These are phyloP conservation scores for Drosophila nr. fundita DNA, from an alignment of 2,888 invertebrate species.

Conservation along the genomic window DNA sequence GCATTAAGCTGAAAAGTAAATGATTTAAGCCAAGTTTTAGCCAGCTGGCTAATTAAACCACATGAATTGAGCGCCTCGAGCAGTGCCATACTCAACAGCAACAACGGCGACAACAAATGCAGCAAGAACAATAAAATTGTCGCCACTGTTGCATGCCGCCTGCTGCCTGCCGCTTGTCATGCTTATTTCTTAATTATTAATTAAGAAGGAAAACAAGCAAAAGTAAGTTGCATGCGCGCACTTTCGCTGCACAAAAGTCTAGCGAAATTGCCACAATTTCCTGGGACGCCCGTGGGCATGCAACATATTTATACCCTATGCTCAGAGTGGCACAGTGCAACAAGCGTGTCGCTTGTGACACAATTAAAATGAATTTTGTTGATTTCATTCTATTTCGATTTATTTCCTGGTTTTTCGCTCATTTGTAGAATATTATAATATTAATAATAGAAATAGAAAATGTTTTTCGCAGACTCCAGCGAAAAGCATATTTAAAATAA, in stretches of 20 bases:
- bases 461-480: no score
- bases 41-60: slow-evolving; percentile 67
- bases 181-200: slow-evolving; percentile 79
- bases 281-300: slow-evolving; percentile 64
- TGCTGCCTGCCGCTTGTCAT: slow-evolving; percentile 49
- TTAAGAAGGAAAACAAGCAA: slow-evolving; percentile 78
- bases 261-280: slow-evolving; percentile 74
- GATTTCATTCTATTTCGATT: not conserved
- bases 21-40: slow-evolving; percentile 52
- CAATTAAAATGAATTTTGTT: not conserved
- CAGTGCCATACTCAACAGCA: slow-evolving; percentile 60
- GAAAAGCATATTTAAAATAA: not conserved
- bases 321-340: not conserved
- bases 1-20: slow-evolving; percentile 45
- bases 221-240: slow-evolving; percentile 72
- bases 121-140: slow-evolving; percentile 39
- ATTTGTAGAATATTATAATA: not conserved
- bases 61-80: slow-evolving; percentile 67
- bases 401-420: not conserved
- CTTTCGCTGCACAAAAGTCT: slow-evolving; percentile 65
- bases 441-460: no score
- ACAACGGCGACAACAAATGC: slow-evolving; percentile 17
- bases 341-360: not conserved
- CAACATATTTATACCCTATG: slow-evolving; percentile 33
- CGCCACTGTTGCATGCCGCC: slow-evolving; percentile 14